Evolutionary conservation across 2,888 invertebrate species (phyloP).

Genomic region (Tortrix viridana): DNA sequence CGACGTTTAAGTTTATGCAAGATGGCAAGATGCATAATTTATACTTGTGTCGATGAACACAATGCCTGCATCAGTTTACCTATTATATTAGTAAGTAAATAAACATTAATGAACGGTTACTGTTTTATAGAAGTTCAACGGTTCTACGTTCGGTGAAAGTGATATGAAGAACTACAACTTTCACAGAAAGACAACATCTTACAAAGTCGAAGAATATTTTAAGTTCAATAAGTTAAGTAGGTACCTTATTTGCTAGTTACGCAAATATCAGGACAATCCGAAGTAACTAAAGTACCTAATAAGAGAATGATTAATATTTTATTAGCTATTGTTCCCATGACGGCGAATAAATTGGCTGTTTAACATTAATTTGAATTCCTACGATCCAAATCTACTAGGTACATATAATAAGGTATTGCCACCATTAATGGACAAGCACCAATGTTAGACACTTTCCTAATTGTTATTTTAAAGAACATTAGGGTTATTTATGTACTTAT

Average conservation of each 20-base stretch:
- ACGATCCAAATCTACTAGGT: no score
- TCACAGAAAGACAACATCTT: conserved; percentile 28
- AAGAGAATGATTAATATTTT: conserved; percentile 8
- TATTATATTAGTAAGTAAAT: no score
- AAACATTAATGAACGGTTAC: neutral
- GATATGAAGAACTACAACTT: conserved; percentile 33
- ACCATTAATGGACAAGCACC: no score
- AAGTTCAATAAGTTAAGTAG: conserved; percentile 33
- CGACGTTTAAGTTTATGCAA: no score
- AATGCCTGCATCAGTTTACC: no score
- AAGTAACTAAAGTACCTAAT: conserved; percentile 17
- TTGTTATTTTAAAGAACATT: no score
- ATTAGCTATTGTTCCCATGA: conserved; percentile 21
- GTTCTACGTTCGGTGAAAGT: conserved; percentile 15
- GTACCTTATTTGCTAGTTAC: conserved; percentile 27
- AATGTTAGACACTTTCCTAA: no score
- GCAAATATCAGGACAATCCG: conserved; percentile 17
- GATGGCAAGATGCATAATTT: no score
- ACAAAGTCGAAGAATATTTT: conserved; percentile 30
- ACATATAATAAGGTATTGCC: no score
- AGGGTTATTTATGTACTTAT: no score
- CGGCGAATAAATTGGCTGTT: conserved; percentile 18
- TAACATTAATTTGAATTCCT: no score
- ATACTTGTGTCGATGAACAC: no score
- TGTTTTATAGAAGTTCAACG: conserved; percentile 24